A percentile compares a stretch with the other conserved stretches of the same genome.
phyloP scores from a whole-genome alignment of 2,888 invertebrate species.

The Drosophila pegasa region DNA sequence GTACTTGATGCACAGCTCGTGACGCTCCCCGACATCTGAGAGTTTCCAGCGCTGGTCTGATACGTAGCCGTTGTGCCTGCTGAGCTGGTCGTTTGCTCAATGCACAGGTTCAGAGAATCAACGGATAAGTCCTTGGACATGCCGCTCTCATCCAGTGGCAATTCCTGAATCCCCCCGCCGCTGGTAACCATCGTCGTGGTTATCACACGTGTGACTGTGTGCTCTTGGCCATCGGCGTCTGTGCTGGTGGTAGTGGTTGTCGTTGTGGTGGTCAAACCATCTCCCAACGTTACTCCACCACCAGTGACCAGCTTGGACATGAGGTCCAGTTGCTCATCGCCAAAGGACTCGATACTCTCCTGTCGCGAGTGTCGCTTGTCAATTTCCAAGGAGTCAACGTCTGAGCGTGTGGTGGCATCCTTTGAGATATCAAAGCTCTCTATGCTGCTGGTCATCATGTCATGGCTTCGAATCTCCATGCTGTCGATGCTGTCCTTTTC shows the following conservation, averaged over 20 bases:
- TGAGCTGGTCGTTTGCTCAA: slow-evolving; percentile 90
- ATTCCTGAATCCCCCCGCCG: slow-evolving; percentile 54
- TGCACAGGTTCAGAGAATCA: slow-evolving; percentile 86
- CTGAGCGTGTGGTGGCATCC: slow-evolving; percentile 83
- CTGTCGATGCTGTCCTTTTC: slow-evolving; percentile 89
- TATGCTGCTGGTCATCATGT: slow-evolving; percentile 87
- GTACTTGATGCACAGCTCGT: slow-evolving; percentile 94
- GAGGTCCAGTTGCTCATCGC: slow-evolving; percentile 78
- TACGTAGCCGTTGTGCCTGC: slow-evolving; percentile 93
- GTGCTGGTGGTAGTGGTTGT: slow-evolving; percentile 81
- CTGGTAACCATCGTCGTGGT: slow-evolving; percentile 69
- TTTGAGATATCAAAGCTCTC: slow-evolving; percentile 85
- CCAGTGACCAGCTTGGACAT: slow-evolving; percentile 70
- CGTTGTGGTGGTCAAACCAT: slow-evolving; percentile 77
- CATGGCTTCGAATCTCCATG: slow-evolving; percentile 87
- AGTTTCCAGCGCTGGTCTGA: slow-evolving; percentile 93
- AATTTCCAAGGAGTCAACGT: slow-evolving; percentile 84
- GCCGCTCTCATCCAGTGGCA: slow-evolving; percentile 53
- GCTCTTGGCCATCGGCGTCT: slow-evolving; percentile 79
- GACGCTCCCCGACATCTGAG: slow-evolving; percentile 93
- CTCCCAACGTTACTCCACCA: slow-evolving; percentile 64
- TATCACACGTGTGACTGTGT: slow-evolving; percentile 70
- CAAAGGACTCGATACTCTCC: slow-evolving; percentile 84
- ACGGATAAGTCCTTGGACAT: slow-evolving; percentile 83
- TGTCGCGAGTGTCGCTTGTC: slow-evolving; percentile 81